Evolutionary conservation across 2,797 vertebrate species (phyloP).

Genomic region (Liasis olivaceus): DNA sequence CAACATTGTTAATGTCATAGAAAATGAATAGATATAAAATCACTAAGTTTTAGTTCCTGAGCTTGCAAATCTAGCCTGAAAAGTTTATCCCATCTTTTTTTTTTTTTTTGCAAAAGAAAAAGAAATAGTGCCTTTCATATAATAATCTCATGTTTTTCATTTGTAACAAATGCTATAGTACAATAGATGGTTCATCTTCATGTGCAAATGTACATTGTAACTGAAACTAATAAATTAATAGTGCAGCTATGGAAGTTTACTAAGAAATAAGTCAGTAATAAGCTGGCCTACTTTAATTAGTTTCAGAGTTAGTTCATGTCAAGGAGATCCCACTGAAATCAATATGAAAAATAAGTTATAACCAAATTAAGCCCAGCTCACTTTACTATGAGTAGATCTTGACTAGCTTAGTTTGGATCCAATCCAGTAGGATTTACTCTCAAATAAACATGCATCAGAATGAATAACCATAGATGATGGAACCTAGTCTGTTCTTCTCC

Average conservation of each 20-base stretch:
- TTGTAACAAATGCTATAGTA: background rate
- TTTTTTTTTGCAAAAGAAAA: background rate
- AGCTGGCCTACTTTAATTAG: background rate
- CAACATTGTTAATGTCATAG: conserved; percentile 57
- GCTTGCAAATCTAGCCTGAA: conserved; percentile 43
- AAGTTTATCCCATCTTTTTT: conserved; percentile 14
- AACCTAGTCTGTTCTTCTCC: background rate
- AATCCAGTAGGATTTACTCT: background rate
- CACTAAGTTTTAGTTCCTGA: conserved; percentile 47
- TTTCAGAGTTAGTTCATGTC: background rate
- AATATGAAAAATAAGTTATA: background rate
- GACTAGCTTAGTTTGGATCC: background rate
- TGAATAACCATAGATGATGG: background rate
- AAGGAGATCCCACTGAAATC: background rate
- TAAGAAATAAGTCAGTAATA: background rate
- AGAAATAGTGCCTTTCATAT: background rate
- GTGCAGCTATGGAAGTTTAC: background rate
- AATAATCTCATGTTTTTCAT: background rate
- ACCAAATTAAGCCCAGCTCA: background rate
- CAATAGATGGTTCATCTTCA: background rate
- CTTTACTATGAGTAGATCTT: background rate
- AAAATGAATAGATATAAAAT: conserved; percentile 57
- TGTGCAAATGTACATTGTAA: background rate
- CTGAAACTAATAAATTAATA: background rate
- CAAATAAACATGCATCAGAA: background rate